phyloP scores from a whole-genome alignment of 1,140 invertebrate species.

The Caenorhabditis remanei region DNA sequence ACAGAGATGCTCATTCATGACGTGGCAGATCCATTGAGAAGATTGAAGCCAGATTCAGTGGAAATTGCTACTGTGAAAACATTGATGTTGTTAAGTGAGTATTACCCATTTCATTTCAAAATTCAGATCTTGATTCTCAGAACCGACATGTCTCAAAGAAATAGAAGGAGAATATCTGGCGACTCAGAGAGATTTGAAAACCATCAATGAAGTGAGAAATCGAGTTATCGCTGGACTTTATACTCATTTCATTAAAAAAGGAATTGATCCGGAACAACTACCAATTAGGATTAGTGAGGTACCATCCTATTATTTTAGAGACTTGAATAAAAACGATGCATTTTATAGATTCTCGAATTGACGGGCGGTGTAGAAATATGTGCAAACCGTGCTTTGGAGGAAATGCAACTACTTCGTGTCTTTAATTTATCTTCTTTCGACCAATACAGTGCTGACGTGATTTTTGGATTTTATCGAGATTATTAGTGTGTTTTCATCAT shows the following conservation, averaged over 20 bases:
- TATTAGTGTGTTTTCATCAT: not conserved
- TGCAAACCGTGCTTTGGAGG: constrained; percentile 50
- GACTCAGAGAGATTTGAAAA: constrained; percentile 34
- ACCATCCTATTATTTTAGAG: not conserved
- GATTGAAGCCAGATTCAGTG: constrained; percentile 13
- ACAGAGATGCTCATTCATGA: constrained; percentile 45
- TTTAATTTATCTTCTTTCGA: constrained; percentile 57
- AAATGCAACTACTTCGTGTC: constrained; percentile 58
- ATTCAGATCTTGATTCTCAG: not conserved
- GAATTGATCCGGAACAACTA: constrained; percentile 37
- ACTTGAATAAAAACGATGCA: not conserved
- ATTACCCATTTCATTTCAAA: not conserved
- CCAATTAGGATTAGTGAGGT: constrained; percentile 48
- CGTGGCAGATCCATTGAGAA: constrained; percentile 37
- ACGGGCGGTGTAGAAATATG: constrained; percentile 47
- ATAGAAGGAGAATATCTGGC: constrained; percentile 13
- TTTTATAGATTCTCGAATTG: constrained; percentile 34
- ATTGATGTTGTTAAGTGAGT: constrained; percentile 56
- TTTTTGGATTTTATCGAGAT: constrained; percentile 44
- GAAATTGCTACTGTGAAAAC: constrained; percentile 41
- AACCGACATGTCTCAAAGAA: constrained; percentile 43
- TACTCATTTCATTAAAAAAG: constrained; percentile 5
- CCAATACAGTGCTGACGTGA: constrained; percentile 22
- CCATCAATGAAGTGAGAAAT: constrained; percentile 31
- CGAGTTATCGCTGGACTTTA: constrained; percentile 53